These are phyloP conservation scores for Punctoribates punctum DNA, from an alignment of 2,888 invertebrate genomes.

Conservation along the genomic window DNA sequence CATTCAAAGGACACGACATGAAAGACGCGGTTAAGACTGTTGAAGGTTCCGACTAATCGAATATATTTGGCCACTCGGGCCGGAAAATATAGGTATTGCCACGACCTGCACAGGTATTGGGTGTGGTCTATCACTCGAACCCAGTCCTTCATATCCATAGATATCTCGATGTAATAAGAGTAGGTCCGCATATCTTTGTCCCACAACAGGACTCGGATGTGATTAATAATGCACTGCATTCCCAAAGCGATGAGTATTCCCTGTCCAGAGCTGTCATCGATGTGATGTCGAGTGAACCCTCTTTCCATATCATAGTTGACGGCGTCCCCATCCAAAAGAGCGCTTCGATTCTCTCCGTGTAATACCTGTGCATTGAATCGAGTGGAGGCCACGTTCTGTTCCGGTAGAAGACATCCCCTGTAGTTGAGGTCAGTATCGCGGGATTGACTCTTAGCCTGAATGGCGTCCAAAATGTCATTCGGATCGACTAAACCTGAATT, in stretches of 20 bases:
- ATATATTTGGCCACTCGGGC: constrained; percentile 73
- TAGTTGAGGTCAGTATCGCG: constrained; percentile 75
- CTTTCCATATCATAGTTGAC: constrained; percentile 86
- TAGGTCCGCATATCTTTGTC: constrained; percentile 82
- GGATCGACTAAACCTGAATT: constrained; percentile 80
- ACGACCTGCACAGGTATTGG: constrained; percentile 86
- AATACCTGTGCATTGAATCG: constrained; percentile 79
- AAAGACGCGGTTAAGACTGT: constrained; percentile 90
- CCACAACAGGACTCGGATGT: constrained; percentile 87
- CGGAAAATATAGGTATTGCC: constrained; percentile 91
- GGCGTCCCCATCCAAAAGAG: constrained; percentile 82
- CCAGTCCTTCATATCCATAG: constrained; percentile 94
- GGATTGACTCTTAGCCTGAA: constrained; percentile 76
- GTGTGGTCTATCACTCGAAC: constrained; percentile 87
- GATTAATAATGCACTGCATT: constrained; percentile 83
- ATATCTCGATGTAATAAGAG: constrained; percentile 77
- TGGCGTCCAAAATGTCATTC: constrained; percentile 88
- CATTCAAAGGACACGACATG: constrained; percentile 91
- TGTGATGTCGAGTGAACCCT: constrained; percentile 82
- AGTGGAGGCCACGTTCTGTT: constrained; percentile 84
- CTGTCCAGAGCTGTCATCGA: constrained; percentile 64
- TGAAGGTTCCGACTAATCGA: constrained; percentile 73
- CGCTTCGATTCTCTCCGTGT: constrained; percentile 81
- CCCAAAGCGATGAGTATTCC: constrained; percentile 79
- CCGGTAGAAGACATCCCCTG: constrained; percentile 70